Conservation (phyloP, 2,888 invertebrate species). For the Scaeva pyrastri region DNA sequence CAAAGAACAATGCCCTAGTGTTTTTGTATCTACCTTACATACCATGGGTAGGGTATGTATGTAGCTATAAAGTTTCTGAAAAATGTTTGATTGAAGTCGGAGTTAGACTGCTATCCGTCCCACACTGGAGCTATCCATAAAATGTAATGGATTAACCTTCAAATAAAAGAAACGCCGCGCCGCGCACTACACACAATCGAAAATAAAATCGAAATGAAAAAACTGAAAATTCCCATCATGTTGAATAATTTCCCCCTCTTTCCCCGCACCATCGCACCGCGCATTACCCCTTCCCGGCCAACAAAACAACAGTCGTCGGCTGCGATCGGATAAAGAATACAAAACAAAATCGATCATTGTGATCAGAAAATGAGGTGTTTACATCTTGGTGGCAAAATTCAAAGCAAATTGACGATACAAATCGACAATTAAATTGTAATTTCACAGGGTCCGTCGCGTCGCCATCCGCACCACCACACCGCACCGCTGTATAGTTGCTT, state of each 20-base stretch:
- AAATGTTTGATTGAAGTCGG: slow-evolving; percentile 26
- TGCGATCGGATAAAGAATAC: slow-evolving; percentile 38
- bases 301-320: background rate
- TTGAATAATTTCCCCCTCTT: slow-evolving; percentile 13
- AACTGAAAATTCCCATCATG: slow-evolving; percentile 50
- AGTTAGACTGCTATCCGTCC: slow-evolving; percentile 29
- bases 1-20: slow-evolving; percentile 25
- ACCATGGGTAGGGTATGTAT: slow-evolving; percentile 48
- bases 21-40: background rate
- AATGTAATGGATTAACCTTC: slow-evolving; percentile 24
- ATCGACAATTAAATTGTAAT: slow-evolving; percentile 76
- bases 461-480: background rate
- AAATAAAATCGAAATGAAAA: background rate
- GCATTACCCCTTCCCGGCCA: too few relatives aligned
- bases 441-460: slow-evolving; percentile 51
- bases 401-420: slow-evolving; percentile 76
- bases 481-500: background rate
- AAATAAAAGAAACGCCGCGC: slow-evolving; percentile 38
- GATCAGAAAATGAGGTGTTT: slow-evolving; percentile 74
- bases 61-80: slow-evolving; percentile 35
- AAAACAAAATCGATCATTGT: slow-evolving; percentile 65
- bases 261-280: background rate
- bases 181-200: slow-evolving; percentile 3
- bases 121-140: slow-evolving; percentile 29
- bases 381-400: slow-evolving; percentile 75